Evolutionary conservation across 2,797 vertebrate species (phyloP).

Genomic region (Anguilla anguilla): DNA sequence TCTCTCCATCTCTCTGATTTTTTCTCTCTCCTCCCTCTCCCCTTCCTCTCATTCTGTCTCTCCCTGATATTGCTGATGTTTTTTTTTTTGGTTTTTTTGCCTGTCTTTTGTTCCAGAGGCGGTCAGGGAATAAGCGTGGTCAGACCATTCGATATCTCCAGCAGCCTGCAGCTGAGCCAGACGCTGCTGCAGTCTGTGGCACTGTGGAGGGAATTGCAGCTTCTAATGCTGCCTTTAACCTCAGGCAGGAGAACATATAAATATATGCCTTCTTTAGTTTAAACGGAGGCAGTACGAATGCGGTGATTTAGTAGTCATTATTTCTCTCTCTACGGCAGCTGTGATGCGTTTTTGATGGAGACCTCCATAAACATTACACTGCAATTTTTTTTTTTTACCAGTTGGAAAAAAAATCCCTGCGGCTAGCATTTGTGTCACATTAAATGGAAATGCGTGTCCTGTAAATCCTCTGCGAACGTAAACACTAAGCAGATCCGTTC

Average conservation of each 20-base stretch:
- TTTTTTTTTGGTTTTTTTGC: slow-evolving; percentile 14
- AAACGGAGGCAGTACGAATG: neutral
- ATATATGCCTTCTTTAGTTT: neutral
- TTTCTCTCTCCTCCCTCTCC: neutral
- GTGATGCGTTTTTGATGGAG: neutral
- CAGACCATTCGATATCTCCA: slow-evolving; percentile 19
- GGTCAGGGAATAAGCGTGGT: neutral
- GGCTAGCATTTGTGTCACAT: neutral
- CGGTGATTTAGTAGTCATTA: neutral
- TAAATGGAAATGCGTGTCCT: neutral
- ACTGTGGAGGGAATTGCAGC: neutral
- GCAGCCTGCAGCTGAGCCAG: neutral
- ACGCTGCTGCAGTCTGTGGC: neutral
- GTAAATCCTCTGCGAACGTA: neutral
- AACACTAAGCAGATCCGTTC: neutral
- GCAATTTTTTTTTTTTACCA: too few species aligned
- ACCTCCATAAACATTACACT: neutral
- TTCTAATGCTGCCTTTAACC: neutral
- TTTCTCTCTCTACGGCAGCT: neutral
- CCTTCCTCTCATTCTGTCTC: neutral
- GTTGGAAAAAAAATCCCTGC: neutral
- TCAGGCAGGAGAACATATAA: neutral
- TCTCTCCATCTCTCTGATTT: neutral
- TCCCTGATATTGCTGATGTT: slow-evolving; percentile 1
- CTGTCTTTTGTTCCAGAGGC: slow-evolving; percentile 13